Evolutionary conservation across 1,140 invertebrate species (phyloP).

Genomic region (Fopius arisanus): DNA sequence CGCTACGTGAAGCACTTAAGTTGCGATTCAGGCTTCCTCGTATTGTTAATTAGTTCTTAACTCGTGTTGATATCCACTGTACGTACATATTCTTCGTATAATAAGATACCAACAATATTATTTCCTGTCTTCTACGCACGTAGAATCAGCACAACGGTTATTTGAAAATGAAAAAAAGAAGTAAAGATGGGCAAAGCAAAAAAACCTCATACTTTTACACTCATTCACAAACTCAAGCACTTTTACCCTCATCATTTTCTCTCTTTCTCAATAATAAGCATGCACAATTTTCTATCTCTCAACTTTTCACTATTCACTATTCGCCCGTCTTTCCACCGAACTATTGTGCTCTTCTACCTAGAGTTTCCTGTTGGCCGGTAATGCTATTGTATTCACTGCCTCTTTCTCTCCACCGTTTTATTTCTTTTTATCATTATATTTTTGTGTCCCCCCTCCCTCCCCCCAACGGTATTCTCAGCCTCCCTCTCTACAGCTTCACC

Average conservation of each 20-base stretch:
- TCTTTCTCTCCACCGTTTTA: constrained; percentile 11
- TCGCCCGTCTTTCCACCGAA: constrained; percentile 35
- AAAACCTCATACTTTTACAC: neutral
- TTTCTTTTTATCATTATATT: neutral
- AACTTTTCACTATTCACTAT: constrained; percentile 31
- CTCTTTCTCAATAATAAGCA: constrained; percentile 17
- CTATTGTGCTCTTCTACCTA: constrained; percentile 35
- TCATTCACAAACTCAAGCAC: constrained; percentile 18
- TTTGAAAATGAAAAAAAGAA: constrained; percentile 1
- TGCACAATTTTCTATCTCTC: constrained; percentile 22
- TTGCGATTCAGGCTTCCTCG: constrained; percentile 38
- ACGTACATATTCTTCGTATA: neutral
- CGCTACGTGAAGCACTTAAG: constrained; percentile 42
- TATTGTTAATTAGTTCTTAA: constrained; percentile 31
- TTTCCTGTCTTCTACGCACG: neutral
- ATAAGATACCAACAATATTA: neutral
- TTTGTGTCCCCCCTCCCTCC: constrained; percentile 4
- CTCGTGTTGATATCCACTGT: constrained; percentile 22
- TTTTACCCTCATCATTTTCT: constrained; percentile 14
- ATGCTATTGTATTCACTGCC: constrained; percentile 35
- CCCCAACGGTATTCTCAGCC: constrained; percentile 15
- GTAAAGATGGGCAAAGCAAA: neutral
- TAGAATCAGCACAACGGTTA: constrained; percentile 6
- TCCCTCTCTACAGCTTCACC: constrained; percentile 21
- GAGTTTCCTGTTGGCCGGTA: constrained; percentile 36